Conservation (phyloP, 2,113 vertebrate genomes). For the Melanocharis versteri region DNA sequence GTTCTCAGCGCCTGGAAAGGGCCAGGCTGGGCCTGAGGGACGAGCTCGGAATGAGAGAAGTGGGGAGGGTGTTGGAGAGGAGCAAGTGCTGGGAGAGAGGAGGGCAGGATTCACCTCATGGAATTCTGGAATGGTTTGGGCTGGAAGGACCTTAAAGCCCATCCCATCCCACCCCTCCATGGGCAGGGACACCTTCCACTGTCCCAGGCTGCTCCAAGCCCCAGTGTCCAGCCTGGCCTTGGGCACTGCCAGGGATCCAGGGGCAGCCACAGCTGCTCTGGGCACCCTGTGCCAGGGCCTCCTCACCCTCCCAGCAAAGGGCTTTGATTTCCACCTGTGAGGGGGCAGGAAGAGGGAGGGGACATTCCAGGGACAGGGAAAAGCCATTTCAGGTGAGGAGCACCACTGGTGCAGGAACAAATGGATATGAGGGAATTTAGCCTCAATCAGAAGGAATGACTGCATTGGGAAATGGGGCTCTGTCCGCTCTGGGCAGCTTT, state of each 20-base stretch:
- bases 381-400: neutral
- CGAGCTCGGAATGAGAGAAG: neutral
- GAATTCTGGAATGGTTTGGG: neutral
- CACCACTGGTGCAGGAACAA: neutral
- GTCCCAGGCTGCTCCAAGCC: neutral
- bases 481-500: neutral
- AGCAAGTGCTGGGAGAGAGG: neutral
- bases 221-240: neutral
- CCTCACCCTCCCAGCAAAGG: neutral
- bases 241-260: neutral
- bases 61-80: neutral
- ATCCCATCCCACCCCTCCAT: neutral
- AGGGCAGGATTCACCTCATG: neutral
- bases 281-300: neutral
- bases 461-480: neutral
- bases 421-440: neutral
- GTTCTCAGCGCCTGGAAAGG: neutral
- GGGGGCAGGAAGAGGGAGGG: neutral
- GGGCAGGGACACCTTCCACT: neutral
- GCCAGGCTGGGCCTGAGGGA: neutral
- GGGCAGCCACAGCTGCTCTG: neutral
- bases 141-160: rapidly evolving
- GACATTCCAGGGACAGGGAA: neutral
- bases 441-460: neutral
- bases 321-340: neutral